Percentiles rank a stretch among this genome's conserved stretches.
These are phyloP conservation scores for Sturmia bella DNA, from an alignment of 2,888 invertebrate species.

Conservation along the genomic window DNA sequence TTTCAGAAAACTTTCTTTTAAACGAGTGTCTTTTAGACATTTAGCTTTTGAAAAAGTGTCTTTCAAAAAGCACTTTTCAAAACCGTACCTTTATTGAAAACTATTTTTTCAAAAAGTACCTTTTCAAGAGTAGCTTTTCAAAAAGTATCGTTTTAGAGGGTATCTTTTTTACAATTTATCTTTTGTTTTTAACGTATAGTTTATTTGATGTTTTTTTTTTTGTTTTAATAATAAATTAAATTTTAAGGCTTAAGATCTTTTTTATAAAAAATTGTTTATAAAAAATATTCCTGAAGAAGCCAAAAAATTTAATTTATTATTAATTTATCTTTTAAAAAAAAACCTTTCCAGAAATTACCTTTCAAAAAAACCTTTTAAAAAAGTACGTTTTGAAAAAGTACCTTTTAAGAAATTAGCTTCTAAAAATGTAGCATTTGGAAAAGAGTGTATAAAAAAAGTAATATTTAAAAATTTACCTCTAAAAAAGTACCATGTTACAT, in stretches of 20 bases:
- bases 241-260: no score
- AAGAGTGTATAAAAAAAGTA: no score
- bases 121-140: not conserved
- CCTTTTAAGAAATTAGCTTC: not conserved
- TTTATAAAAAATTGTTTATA: no score
- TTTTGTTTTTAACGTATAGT: no score
- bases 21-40: not conserved
- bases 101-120: not conserved
- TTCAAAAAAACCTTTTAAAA: not conserved
- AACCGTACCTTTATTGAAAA: not conserved
- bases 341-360: not conserved
- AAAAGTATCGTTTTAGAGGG: no score
- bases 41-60: not conserved
- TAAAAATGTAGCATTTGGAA: not conserved
- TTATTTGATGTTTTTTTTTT: no score
- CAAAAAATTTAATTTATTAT: no score
- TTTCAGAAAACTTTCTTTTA: not conserved
- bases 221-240: no score
- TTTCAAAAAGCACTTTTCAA: not conserved
- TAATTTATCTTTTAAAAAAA: no score
- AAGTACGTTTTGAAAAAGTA: not conserved
- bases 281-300: no score
- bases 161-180: no score
- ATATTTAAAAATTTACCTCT: not conserved
- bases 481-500: not conserved